These are phyloP conservation scores for Argya squamiceps DNA, from an alignment of 2,797 vertebrate genomes.

Conservation along the genomic window DNA sequence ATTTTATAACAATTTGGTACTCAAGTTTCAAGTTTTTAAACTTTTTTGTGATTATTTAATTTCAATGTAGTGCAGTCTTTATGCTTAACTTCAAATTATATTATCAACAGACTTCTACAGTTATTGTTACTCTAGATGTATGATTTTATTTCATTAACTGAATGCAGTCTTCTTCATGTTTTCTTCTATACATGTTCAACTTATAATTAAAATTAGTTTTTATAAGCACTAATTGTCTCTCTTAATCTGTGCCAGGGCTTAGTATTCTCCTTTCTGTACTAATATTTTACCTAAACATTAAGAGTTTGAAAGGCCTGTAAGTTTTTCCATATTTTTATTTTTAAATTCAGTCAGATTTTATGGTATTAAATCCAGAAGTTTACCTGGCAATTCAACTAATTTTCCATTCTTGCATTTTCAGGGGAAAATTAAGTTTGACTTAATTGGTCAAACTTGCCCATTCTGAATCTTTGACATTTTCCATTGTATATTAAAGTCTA, in stretches of 20 bases:
- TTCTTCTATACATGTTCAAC: background rate
- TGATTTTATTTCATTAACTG: background rate
- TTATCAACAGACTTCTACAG: background rate
- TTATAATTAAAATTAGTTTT: background rate
- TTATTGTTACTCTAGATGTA: background rate
- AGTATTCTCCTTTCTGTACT: background rate
- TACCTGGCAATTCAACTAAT: background rate
- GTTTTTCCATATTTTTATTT: background rate
- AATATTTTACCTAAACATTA: background rate
- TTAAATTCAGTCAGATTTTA: background rate
- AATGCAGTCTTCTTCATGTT: background rate
- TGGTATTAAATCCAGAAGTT: background rate
- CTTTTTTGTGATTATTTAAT: background rate
- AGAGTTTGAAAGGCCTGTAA: background rate
- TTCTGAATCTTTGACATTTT: background rate
- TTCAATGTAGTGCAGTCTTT: background rate
- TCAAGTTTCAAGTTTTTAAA: background rate
- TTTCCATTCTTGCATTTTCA: background rate
- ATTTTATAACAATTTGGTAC: background rate
- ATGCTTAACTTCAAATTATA: background rate
- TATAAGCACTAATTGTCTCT: background rate
- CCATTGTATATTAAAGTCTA: background rate
- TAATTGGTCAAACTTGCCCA: background rate
- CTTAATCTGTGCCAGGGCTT: background rate
- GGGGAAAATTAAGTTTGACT: background rate